phyloP scores from a whole-genome alignment of 2,797 vertebrate species.

The Lepus townsendii region DNA sequence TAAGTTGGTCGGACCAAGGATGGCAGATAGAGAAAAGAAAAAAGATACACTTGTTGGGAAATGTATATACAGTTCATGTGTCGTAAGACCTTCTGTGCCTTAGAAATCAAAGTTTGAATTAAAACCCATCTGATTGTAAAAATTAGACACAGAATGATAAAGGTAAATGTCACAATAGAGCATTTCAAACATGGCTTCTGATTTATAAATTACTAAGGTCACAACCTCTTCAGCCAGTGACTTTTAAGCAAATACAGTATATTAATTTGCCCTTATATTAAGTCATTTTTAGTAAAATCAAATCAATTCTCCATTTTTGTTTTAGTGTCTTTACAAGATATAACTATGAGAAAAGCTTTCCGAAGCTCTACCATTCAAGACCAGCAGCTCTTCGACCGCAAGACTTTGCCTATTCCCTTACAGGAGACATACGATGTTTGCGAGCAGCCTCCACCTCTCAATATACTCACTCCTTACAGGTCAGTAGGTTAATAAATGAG shows the following conservation, averaged over 20 bases:
- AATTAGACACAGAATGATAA: not conserved
- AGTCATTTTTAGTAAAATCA: conserved; percentile 56
- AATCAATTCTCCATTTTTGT: conserved; percentile 17
- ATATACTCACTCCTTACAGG: conserved; percentile 98
- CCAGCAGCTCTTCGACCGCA: conserved; percentile 98
- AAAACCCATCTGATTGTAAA: conserved; percentile 6
- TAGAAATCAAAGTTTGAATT: conserved; percentile 39
- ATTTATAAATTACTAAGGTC: conserved; percentile 65
- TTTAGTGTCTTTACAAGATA: conserved; percentile 98
- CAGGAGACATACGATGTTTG: conserved; percentile 97
- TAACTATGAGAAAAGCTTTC: conserved; percentile 99
- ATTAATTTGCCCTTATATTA: conserved; percentile 16
- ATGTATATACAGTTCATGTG: not conserved
- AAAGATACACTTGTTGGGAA: conserved; percentile 4
- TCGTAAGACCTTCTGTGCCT: conserved; percentile 9
- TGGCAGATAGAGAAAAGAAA: conserved; percentile 19
- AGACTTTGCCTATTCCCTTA: conserved; percentile 96
- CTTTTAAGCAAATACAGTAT: conserved; percentile 62
- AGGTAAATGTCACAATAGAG: not conserved
- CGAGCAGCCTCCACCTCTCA: conserved; percentile 97
- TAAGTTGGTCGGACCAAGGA: not conserved
- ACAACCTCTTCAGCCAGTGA: conserved; percentile 72
- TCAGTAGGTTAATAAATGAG: conserved; percentile 83
- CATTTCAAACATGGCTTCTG: not conserved
- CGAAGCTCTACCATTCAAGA: conserved; percentile 98